Evolutionary conservation across 2,797 vertebrate genomes (phyloP).

Genomic region (Dicrostonyx torquatus): DNA sequence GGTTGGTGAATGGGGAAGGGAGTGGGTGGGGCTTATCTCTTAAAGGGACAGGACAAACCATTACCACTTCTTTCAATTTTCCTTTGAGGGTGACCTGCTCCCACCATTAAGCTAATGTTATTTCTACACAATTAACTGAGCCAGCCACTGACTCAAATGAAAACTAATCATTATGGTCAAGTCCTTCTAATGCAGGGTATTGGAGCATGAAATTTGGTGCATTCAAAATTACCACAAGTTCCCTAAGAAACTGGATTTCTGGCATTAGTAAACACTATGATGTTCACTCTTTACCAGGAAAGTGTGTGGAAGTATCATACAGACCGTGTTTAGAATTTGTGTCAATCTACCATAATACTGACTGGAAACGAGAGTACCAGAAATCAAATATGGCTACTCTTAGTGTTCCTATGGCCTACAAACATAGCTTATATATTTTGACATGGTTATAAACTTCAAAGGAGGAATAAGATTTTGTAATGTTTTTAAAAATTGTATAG

Average conservation of each 20-base stretch:
- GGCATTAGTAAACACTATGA: background rate
- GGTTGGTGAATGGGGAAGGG: rapidly evolving
- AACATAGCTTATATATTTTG: conserved; percentile 10
- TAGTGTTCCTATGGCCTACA: background rate
- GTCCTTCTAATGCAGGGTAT: conserved; percentile 2
- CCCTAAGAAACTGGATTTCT: conserved; percentile 8
- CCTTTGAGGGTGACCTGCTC: conserved; percentile 63
- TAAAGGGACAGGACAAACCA: too few species aligned
- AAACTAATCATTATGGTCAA: conserved; percentile 63
- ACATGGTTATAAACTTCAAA: conserved; percentile 29
- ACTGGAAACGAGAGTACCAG: background rate
- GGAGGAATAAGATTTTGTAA: conserved; percentile 30
- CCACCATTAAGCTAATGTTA: conserved; percentile 72
- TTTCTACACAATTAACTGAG: conserved; percentile 67
- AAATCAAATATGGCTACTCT: conserved; percentile 1
- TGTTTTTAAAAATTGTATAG: background rate
- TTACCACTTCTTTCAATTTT: conserved; percentile 35
- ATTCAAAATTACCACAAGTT: conserved; percentile 34
- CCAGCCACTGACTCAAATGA: conserved; percentile 50
- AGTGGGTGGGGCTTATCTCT: too few species aligned
- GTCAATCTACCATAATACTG: background rate
- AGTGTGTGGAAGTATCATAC: background rate
- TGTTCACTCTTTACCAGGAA: conserved; percentile 29
- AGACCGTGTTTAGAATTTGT: conserved; percentile 28
- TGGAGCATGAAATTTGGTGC: conserved; percentile 44